Percentiles rank a stretch among this genome's conserved stretches.
Evolutionary conservation across 2,888 invertebrate genomes (phyloP).

Genomic region (Venustoraphidia nigricollis): DNA sequence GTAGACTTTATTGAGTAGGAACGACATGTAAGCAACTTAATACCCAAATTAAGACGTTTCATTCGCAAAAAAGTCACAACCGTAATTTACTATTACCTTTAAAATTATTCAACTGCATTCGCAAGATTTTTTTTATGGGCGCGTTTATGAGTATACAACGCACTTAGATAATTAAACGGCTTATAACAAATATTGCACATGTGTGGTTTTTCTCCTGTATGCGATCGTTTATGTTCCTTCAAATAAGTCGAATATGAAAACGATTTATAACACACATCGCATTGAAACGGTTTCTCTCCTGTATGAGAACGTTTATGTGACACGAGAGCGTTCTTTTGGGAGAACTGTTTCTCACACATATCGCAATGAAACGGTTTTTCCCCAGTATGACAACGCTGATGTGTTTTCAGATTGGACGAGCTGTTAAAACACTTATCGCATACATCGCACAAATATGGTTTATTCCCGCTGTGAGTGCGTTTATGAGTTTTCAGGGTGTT

Average conservation of each 20-base stretch:
- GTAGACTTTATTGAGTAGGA: too few relatives aligned
- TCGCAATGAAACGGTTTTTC: constrained; percentile 9
- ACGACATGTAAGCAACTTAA: too few relatives aligned
- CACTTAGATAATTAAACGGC: too few relatives aligned
- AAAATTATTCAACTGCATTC: too few relatives aligned
- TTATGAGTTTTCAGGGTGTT: not conserved
- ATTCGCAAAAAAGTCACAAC: too few relatives aligned
- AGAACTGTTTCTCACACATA: constrained; percentile 10
- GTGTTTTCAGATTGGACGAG: not conserved
- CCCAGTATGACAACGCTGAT: constrained; percentile 9
- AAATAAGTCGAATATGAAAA: constrained; percentile 5
- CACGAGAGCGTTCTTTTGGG: constrained; percentile 11
- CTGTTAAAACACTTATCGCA: not conserved
- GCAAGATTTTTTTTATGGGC: too few relatives aligned
- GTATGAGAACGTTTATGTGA: constrained; percentile 10
- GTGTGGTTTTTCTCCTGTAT: too few relatives aligned
- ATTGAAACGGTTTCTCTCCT: constrained; percentile 11
- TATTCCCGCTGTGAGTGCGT: constrained; percentile 1
- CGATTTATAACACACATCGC: constrained; percentile 12
- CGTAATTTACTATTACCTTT: too few relatives aligned
- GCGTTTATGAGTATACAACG: too few relatives aligned
- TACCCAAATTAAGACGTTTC: too few relatives aligned
- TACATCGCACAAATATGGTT: not conserved
- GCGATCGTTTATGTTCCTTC: too few relatives aligned
- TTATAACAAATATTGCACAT: too few relatives aligned